Percentiles rank a stretch among this genome's conserved stretches.
phyloP scores from a whole-genome alignment of 2,113 vertebrate species.

The Hemiprocne comata region DNA sequence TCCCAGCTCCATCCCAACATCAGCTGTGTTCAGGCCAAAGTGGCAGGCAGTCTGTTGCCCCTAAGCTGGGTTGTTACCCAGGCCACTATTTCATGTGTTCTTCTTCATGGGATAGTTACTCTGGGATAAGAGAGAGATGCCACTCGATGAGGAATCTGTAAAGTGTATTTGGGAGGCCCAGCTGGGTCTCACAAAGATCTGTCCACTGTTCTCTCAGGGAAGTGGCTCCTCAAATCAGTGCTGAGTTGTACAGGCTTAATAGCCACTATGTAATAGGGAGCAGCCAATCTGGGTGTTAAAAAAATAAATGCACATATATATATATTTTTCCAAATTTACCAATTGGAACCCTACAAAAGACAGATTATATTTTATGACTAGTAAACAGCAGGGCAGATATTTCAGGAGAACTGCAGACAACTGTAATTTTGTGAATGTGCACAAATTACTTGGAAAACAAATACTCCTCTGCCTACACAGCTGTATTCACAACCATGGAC shows the following conservation, averaged over 20 bases:
- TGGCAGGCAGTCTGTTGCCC: fast-evolving
- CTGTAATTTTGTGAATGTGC: slow-evolving; percentile 75
- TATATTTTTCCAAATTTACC: slow-evolving; percentile 61
- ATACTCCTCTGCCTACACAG: slow-evolving; percentile 71
- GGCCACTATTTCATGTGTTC: background rate
- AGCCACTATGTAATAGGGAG: slow-evolving; percentile 6
- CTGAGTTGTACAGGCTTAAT: background rate
- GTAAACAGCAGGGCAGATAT: slow-evolving; percentile 75
- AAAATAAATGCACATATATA: background rate
- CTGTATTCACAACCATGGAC: slow-evolving; percentile 63
- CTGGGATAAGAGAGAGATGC: background rate
- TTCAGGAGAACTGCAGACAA: slow-evolving; percentile 73
- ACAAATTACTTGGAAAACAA: slow-evolving; percentile 79
- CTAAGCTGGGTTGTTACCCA: background rate
- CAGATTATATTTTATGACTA: slow-evolving; percentile 74
- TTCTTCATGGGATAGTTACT: background rate
- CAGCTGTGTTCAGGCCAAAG: background rate
- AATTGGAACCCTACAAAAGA: slow-evolving; percentile 66
- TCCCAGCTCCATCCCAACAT: background rate
- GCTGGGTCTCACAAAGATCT: background rate
- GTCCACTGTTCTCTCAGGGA: background rate
- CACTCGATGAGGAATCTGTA: background rate
- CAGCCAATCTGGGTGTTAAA: slow-evolving; percentile 7
- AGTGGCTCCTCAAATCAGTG: background rate
- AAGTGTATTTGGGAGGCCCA: background rate